Percentiles rank a stretch among this genome's conserved stretches.
Evolutionary conservation across 2,797 vertebrate species (phyloP).

Genomic region (Pseudocheirus occidentalis): DNA sequence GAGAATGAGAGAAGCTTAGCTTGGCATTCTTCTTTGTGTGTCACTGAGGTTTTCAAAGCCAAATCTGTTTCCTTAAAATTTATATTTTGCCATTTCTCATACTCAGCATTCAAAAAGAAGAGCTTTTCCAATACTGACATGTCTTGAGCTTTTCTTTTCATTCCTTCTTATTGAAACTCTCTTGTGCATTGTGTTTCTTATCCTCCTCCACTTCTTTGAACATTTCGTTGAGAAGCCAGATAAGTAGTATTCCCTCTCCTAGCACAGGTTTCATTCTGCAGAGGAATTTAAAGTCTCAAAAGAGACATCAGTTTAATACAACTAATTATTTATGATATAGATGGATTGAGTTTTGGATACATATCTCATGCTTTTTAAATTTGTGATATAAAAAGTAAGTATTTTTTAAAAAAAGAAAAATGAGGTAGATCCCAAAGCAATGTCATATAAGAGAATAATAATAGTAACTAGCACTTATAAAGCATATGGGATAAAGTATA

Average conservation of each 20-base stretch:
- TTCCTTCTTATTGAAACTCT: background rate
- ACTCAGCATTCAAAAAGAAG: background rate
- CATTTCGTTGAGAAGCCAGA: constrained; percentile 8
- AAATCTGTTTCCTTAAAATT: background rate
- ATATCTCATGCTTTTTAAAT: constrained; percentile 25
- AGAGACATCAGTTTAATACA: constrained; percentile 45
- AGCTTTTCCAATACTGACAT: background rate
- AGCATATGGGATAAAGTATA: background rate
- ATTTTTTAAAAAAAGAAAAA: constrained; percentile 11
- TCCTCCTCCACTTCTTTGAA: constrained; percentile 21
- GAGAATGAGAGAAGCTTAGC: constrained; percentile 10
- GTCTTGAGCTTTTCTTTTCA: background rate
- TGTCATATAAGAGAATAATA: background rate
- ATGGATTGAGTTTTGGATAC: constrained; percentile 36
- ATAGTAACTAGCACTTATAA: background rate
- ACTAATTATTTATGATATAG: constrained; percentile 39
- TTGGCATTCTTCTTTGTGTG: background rate
- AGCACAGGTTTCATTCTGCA: constrained; percentile 36
- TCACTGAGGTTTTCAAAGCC: background rate
- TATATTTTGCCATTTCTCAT: background rate
- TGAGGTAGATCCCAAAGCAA: constrained; percentile 10
- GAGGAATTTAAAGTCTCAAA: constrained; percentile 49
- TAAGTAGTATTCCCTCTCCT: constrained; percentile 15
- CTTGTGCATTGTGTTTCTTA: background rate
- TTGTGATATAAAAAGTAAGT: constrained; percentile 17